Evolutionary conservation across 2,888 invertebrate genomes (phyloP).

Genomic region (Plutella xylostella): DNA sequence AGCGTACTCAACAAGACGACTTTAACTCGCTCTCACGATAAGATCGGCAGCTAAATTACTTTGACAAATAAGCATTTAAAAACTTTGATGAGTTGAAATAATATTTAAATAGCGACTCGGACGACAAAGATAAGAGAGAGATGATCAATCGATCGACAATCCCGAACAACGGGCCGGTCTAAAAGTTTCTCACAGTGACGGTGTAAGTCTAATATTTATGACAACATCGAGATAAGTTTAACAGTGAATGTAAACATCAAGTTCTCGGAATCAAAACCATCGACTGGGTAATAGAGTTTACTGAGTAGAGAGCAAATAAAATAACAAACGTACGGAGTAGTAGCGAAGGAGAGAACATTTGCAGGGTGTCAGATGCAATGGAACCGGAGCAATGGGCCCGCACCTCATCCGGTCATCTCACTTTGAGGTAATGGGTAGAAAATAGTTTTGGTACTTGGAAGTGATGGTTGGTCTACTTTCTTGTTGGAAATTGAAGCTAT

Average conservation of each 20-base stretch:
- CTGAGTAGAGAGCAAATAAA: constrained; percentile 60
- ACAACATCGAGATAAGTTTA: constrained; percentile 55
- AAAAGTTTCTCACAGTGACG: constrained; percentile 14
- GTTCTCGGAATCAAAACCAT: constrained; percentile 62
- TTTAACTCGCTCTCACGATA: too few relatives aligned
- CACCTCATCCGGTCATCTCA: too few relatives aligned
- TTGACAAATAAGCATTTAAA: too few relatives aligned
- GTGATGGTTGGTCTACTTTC: too few relatives aligned
- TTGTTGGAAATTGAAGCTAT: too few relatives aligned
- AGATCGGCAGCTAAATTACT: too few relatives aligned
- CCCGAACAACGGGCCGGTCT: constrained; percentile 29
- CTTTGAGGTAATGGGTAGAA: too few relatives aligned
- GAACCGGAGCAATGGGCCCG: constrained; percentile 28
- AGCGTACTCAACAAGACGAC: too few relatives aligned
- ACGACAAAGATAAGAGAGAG: constrained; percentile 23
- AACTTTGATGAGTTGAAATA: background rate
- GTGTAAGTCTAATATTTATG: constrained; percentile 30
- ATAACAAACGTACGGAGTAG: constrained; percentile 34
- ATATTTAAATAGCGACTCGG: background rate
- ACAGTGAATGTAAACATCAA: constrained; percentile 54
- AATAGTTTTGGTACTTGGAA: too few relatives aligned
- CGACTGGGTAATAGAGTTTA: constrained; percentile 57
- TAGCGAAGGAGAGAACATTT: constrained; percentile 28
- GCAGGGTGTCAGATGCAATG: too few relatives aligned
- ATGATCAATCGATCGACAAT: constrained; percentile 24